phyloP scores from a whole-genome alignment of 2,888 invertebrate species.

The Meganola albula region DNA sequence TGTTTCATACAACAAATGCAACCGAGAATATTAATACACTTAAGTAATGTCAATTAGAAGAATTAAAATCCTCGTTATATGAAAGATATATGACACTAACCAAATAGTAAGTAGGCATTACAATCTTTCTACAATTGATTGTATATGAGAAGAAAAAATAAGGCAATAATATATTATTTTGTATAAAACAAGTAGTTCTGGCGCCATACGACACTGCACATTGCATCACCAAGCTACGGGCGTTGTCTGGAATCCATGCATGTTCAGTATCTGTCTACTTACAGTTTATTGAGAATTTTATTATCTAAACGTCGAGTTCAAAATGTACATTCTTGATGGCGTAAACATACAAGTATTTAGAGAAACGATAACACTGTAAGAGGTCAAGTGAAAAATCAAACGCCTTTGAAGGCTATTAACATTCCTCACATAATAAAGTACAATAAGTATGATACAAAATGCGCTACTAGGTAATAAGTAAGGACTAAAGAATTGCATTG shows the following conservation, averaged over 20 bases:
- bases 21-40: slow-evolving; percentile 34
- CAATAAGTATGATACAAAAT: slow-evolving; percentile 32
- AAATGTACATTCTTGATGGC: slow-evolving; percentile 36
- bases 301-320: slow-evolving; percentile 39
- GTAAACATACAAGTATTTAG: slow-evolving; percentile 41
- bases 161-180: too few relatives aligned
- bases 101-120: too few relatives aligned
- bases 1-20: slow-evolving; percentile 33
- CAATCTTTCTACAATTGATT: slow-evolving; percentile 38
- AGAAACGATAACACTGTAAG: slow-evolving; percentile 38
- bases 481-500: too few relatives aligned
- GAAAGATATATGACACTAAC: too few relatives aligned
- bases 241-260: slow-evolving; percentile 40
- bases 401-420: slow-evolving; percentile 46
- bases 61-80: too few relatives aligned
- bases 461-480: too few relatives aligned
- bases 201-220: slow-evolving; percentile 23
- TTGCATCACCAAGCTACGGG: slow-evolving; percentile 41
- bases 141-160: too few relatives aligned
- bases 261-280: slow-evolving; percentile 33
- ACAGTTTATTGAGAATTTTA: slow-evolving; percentile 48
- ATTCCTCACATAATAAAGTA: slow-evolving; percentile 51
- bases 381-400: slow-evolving; percentile 53
- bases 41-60: too few relatives aligned
- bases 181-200: slow-evolving; percentile 27